Evolutionary conservation across 1,140 invertebrate genomes (phyloP).

Genomic region (Lasioglossum baleicum): DNA sequence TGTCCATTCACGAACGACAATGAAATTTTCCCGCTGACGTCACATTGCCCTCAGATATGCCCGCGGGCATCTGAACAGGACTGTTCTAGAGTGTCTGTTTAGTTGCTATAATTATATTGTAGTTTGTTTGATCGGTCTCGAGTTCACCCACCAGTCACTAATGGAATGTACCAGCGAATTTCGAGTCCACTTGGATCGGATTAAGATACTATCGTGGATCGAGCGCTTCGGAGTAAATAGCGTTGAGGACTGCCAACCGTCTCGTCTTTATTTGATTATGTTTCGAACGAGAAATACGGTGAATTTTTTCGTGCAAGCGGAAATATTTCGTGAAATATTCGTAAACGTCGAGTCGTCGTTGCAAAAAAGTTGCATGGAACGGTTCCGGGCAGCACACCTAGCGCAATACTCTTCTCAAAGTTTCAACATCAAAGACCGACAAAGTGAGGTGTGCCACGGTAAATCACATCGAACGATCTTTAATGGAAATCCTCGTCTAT

Average conservation of each 20-base stretch:
- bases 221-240: neutral
- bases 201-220: conserved; percentile 48
- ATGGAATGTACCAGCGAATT: conserved; percentile 58
- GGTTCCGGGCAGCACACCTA: conserved; percentile 33
- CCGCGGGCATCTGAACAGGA: too few species aligned
- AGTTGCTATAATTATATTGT: conserved; percentile 10
- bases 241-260: conserved; percentile 3
- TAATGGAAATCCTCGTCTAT: neutral
- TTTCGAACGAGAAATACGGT: neutral
- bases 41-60: too few species aligned
- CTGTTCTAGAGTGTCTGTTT: conserved; percentile 5
- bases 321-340: neutral
- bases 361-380: conserved; percentile 3
- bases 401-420: neutral
- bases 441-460: conserved; percentile 27
- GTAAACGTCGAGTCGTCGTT: neutral
- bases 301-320: neutral
- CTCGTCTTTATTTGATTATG: neutral
- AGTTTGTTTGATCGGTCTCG: conserved; percentile 21
- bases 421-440: neutral
- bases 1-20: too few species aligned
- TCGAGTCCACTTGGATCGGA: conserved; percentile 53
- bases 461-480: conserved; percentile 40
- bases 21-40: too few species aligned
- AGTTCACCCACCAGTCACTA: conserved; percentile 40